Conservation (phyloP, 2,888 invertebrate species). For the Molorchus minor region DNA sequence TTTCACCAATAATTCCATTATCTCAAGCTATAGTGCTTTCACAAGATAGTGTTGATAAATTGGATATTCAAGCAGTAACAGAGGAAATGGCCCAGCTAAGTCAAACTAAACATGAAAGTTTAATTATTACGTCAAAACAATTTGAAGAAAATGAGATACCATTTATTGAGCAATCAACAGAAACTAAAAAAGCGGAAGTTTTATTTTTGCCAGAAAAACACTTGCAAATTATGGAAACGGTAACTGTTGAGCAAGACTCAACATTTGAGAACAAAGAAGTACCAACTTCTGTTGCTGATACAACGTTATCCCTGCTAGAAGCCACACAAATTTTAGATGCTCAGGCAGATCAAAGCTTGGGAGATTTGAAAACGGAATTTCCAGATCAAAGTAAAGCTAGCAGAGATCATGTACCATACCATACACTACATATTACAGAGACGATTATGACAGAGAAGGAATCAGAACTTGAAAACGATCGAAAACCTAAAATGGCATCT, state of each 20-base stretch:
- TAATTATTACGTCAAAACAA: slow-evolving; percentile 64
- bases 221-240: slow-evolving; percentile 58
- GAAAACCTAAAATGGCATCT: slow-evolving; percentile 41
- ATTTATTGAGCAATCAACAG: slow-evolving; percentile 53
- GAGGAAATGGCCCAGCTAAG: slow-evolving; percentile 45
- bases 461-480: slow-evolving; percentile 21
- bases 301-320: slow-evolving; percentile 53
- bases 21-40: slow-evolving; percentile 55
- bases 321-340: slow-evolving; percentile 50
- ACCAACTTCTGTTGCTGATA: slow-evolving; percentile 44
- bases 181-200: slow-evolving; percentile 60
- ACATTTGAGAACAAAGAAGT: slow-evolving; percentile 48
- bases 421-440: slow-evolving; percentile 43
- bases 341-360: slow-evolving; percentile 46
- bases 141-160: slow-evolving; percentile 62
- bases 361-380: slow-evolving; percentile 40
- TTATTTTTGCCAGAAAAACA: slow-evolving; percentile 61
- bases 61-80: slow-evolving; percentile 53
- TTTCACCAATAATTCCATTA: slow-evolving; percentile 45
- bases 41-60: slow-evolving; percentile 61
- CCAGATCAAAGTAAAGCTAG: slow-evolving; percentile 42
- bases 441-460: slow-evolving; percentile 46
- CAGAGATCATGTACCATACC: slow-evolving; percentile 42
- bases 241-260: slow-evolving; percentile 55
- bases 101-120: slow-evolving; percentile 61